A percentile compares a stretch with the other conserved stretches of the same genome.
phyloP scores from a whole-genome alignment of 2,888 invertebrate genomes.

The Diplolepis rosae region DNA sequence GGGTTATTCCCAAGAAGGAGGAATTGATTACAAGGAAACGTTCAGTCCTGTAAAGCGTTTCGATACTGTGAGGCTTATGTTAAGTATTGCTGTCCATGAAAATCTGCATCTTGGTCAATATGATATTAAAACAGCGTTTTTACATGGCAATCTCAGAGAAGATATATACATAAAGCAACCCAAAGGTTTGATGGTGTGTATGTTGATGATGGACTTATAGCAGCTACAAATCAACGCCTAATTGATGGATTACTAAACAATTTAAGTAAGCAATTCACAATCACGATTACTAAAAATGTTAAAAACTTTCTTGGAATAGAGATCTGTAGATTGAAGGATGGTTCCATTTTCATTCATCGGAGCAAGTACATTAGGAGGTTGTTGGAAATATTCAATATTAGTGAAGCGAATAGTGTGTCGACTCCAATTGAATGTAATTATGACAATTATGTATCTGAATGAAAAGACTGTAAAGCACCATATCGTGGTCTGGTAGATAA shows the following conservation, averaged over 20 bases:
- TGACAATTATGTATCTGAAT: neutral
- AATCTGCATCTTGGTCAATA: conserved; percentile 30
- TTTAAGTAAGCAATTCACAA: neutral
- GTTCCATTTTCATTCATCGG: too few species aligned
- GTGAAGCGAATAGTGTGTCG: neutral
- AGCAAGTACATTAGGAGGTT: neutral
- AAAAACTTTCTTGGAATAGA: neutral
- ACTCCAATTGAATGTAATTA: neutral
- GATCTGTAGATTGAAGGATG: neutral
- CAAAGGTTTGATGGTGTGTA: conserved; percentile 48
- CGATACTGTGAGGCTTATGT: conserved; percentile 27
- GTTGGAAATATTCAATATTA: neutral
- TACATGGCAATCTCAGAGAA: conserved; percentile 34
- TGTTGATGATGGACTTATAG: neutral
- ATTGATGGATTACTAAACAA: neutral
- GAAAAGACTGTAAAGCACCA: neutral
- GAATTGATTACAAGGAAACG: conserved; percentile 38
- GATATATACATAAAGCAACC: conserved; percentile 57
- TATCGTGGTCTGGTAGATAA: neutral
- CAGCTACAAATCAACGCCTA: neutral
- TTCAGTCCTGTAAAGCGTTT: conserved; percentile 37
- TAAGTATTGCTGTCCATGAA: conserved; percentile 34
- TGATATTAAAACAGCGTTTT: conserved; percentile 37
- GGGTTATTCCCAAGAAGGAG: conserved; percentile 31
- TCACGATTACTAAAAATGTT: neutral